Evolutionary conservation across 2,113 vertebrate genomes (phyloP), one percentile per base, ranked within the genome.

Genomic region (Psephotus haematonotus): DNA sequence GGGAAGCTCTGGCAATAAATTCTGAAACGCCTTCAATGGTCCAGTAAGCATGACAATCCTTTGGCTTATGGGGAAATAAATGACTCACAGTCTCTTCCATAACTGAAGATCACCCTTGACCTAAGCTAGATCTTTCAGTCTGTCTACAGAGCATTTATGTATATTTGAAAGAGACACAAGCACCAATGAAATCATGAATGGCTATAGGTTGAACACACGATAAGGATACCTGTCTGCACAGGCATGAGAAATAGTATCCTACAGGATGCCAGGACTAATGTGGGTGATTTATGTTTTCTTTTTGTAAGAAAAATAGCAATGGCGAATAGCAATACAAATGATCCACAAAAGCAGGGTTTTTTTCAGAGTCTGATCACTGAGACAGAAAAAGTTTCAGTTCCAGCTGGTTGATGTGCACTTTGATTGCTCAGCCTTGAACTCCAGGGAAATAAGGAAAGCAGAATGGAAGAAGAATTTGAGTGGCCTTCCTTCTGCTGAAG

Each of bases 391-490:
- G 37, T 72, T 97, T 95, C 75, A 62, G 80, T 86, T 97, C 67
- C n/a, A 39, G 50, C 50, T 89, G 72, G 63, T 37, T 95, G 87
- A 94, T 60, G 23, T 24, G 12, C 53, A 87, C 31, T 97, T 95
- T 93, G n/a, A 95, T 88, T 97, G 90, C 69, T 55, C 84, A 98
- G 43, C 39, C 33, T 68, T 94, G 86, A 96, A 91, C 68, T 93
- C 60, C 31, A 64, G 76, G 55, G 76, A 95, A 98, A 96, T 97
- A 96, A 94, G 39, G 86, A 95, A 92, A 81, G 28, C 43, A 93
- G 71, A 78, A 86, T 27, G 77, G 72, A 63, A 65, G 46, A 87
- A 96, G 71, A 96, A 96, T 97, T 28, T 83, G 59, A 93, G 71
- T 89, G 82, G 77, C 29, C 13, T 96, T 91, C 52, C 47, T 62